Evolutionary conservation across 2,797 vertebrate genomes (phyloP), one percentile per base, ranked within the genome.

Genomic region (Bovichtus diacanthus): DNA sequence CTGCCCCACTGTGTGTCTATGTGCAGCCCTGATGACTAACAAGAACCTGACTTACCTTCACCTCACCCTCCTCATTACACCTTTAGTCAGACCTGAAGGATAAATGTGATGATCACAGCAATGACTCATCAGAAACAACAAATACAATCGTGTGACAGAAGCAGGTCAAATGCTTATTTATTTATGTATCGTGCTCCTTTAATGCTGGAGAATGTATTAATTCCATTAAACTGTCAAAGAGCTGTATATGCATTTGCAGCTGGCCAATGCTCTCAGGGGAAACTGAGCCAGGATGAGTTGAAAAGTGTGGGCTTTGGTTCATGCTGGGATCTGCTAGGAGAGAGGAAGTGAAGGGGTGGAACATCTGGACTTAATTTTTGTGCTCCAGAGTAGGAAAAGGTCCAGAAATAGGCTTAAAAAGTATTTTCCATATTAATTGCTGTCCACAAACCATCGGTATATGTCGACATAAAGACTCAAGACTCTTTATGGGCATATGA

Each of bases 301-400:
- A 76, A 67, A 74, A 77, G 82, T 46, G 64, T 38, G 71, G 80
- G 60, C 78, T 81, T 34, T 71, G 60, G 29, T 60, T 78, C 79
- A 67, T 63, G 62, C 83, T 83, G 70, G 78, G 74, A 88, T 83
- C 62, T 88, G 74, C 74, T 38, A 23, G 60, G 16, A 50, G 67
- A 76, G 82, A 92, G 93, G 91, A 94, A 94, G 92, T 94, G 80
- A 86, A 83, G 86, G 89, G 88, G 91, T 88, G 87, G 92, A 93
- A 92, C 95, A 95, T 95, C 94, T 96, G 94, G 93, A 94, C 82
- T 88, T 93, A 80, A 94, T 95, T 94, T 94, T 76, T 66, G 82
- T 31, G 76, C 63, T 62, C 29, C 58, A 44, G 64, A 82, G 78
- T 39, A 54, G 9, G 47, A 67, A 56, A 83, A 53, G 5, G 29